Base-by-base conservation (phyloP, 2,113 vertebrate genomes). In the Ellobius talpinus region DNA sequence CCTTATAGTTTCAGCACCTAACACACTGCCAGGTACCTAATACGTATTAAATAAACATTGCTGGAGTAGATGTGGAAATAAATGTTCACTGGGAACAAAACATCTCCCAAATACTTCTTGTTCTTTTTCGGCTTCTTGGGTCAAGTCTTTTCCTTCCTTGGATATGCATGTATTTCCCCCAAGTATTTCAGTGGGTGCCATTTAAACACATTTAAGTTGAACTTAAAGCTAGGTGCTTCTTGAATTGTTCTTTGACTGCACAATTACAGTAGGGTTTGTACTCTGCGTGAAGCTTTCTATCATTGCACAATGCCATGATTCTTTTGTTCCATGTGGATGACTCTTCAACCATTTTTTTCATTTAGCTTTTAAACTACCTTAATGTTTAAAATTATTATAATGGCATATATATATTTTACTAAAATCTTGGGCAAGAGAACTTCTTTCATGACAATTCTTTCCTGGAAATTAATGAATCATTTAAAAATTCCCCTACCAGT, bases 1-100 rank as follows among this genome's bases (percentile, higher is more conserved):
- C 39, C 58, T 90, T 73, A 52, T 33, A 82, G 36, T 89, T 92
- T 96, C 61, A 93, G n/a, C 77, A 50, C 78, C 36, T 74, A 84
- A 63, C 24, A 61, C 86, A 26, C 8, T 96, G 88, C 88, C 92
- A 96, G 79, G 73, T 42, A 79, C 77, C 72, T 90, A 96, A 52
- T 66, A 86, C 6, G 17, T 66, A 82, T 76, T 47, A n/a, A 96
- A 45, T 68, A 94, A 95, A 94, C 86, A 89, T 66, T 66, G n/a
- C 36, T 58, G 61, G 76, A 89, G 85, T 31, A 9, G 39, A 73
- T 68, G 52, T 89, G 78, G 86, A 96, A 97, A 94, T 81, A 89
- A 92, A 85, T 91, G 68, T 90, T 86, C 52, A 33, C 42, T 89
- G 76, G 23, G 87, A 70, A 21, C 29, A 87, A 70, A 63, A 50